Base-by-base conservation (phyloP, 2,888 invertebrate genomes). In the Tetramorium bicarinatum region DNA sequence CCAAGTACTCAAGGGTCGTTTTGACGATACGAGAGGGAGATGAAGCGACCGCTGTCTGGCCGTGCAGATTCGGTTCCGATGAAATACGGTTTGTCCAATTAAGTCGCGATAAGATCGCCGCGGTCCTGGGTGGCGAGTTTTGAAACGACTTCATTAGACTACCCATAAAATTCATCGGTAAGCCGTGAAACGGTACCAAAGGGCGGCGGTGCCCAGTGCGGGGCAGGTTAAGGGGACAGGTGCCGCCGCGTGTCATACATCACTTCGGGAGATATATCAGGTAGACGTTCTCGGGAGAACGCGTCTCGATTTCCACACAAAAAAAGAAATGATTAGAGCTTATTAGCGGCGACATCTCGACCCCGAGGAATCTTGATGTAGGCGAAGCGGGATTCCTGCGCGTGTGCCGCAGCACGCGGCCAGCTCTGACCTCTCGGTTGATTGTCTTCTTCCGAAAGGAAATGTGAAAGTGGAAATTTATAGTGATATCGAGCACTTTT, bases 141-240 rank as follows among this genome's bases (percentile, higher is more conserved):
- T 89, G 89, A 90, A 91, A 91, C 88, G 91, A 92, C 94, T 94
- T 94, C 94, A 94, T 94, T 94, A 94, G 93, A 93, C 93, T 91
- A 93, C 91, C 92, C 91, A 92, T 93, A 93, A 94, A 94, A 93
- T 92, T 93, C 93, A 93, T 93, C 90, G 91, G 89, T 76, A 85
- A 86, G 89, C 91, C 91, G 92, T 90, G 91, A 92, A 92, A 92
- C 87, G 87, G 67, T 83, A 87, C 82, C 88, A 77, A 85, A 87
- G 54, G n/a, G 34, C 61, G 18, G 34, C 56, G 71, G 85, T 87
- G 86, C 38, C 75, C 86, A 61, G 52, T 82, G 67, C 21, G 44
- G 85, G 85, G 88, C 87, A 88, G 88, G 90, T 87, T 85, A 88
- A 89, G 91, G 91, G 90, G 93, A 92, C 94, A 93, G 93, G 92